phyloP scores from a whole-genome alignment of 1,140 invertebrate genomes.

The Trinorchestia longiramus region DNA sequence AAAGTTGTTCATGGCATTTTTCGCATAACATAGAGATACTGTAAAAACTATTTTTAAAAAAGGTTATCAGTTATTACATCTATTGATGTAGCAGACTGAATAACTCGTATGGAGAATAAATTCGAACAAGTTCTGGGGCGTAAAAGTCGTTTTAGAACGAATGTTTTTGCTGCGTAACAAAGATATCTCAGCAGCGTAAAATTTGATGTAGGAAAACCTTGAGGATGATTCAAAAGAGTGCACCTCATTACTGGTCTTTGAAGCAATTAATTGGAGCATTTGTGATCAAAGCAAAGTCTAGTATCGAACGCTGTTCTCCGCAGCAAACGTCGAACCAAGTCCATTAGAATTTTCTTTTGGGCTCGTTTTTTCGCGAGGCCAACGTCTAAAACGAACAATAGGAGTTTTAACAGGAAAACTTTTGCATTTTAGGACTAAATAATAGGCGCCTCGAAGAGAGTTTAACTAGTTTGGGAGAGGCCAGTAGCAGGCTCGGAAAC shows the following conservation, averaged over 20 bases:
- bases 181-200: neutral
- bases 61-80: too few relatives aligned
- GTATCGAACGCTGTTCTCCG: conserved; percentile 21
- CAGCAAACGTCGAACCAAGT: conserved; percentile 42
- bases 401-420: conserved; percentile 55
- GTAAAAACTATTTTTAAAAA: too few relatives aligned
- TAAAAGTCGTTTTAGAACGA: neutral
- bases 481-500: conserved; percentile 9
- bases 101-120: too few relatives aligned
- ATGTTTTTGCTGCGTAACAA: neutral
- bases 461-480: conserved; percentile 47
- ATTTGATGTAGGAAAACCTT: neutral
- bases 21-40: too few relatives aligned
- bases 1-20: too few relatives aligned
- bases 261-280: conserved; percentile 4
- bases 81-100: too few relatives aligned
- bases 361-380: conserved; percentile 46
- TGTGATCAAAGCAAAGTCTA: conserved; percentile 33
- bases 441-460: conserved; percentile 48
- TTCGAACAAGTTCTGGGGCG: too few relatives aligned
- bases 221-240: neutral
- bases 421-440: conserved; percentile 55
- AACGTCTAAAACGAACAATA: conserved; percentile 54
- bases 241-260: conserved; percentile 12
- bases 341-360: conserved; percentile 51